A percentile compares a stretch with the other conserved stretches of the same genome.
Evolutionary conservation across 2,797 vertebrate species (phyloP).

Genomic region (Halcyon chelicuti): DNA sequence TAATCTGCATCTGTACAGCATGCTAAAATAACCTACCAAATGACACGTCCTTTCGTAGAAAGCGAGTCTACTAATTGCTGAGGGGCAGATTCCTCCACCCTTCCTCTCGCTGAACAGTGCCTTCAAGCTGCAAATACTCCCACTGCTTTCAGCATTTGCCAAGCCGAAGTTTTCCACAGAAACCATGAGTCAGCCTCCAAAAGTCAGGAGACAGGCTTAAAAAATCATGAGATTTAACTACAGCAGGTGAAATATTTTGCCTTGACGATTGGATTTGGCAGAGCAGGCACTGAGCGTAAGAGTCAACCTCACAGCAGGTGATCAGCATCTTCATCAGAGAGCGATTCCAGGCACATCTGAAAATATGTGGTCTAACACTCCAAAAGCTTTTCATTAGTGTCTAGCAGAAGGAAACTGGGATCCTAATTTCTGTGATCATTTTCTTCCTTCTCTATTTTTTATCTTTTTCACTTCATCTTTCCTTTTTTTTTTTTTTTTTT

Average conservation of each 20-base stretch:
- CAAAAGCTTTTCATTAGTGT: not conserved
- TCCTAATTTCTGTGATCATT: not conserved
- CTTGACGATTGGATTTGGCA: not conserved
- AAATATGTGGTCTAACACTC: conserved; percentile 39
- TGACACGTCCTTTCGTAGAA: conserved; percentile 74
- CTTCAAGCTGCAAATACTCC: conserved; percentile 73
- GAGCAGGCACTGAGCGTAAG: not conserved
- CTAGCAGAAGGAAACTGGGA: not conserved
- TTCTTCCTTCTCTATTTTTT: not conserved
- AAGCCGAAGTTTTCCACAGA: conserved; percentile 63
- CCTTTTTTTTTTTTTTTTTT: not conserved
- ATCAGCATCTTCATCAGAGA: conserved; percentile 17
- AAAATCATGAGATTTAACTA: conserved; percentile 62
- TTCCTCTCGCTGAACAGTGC: conserved; percentile 60
- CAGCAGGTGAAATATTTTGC: conserved; percentile 44
- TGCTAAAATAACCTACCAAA: conserved; percentile 74
- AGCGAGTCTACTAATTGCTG: conserved; percentile 73
- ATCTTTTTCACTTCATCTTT: not conserved
- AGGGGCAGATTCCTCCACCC: conserved; percentile 72
- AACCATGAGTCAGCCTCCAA: conserved; percentile 66
- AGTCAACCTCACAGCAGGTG: conserved; percentile 23
- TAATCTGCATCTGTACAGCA: conserved; percentile 75
- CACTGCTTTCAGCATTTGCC: conserved; percentile 69
- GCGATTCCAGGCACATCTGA: not conserved
- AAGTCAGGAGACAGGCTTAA: conserved; percentile 59